Evolutionary conservation across 2,113 vertebrate species (phyloP).

Genomic region (Pedionomus torquatus): DNA sequence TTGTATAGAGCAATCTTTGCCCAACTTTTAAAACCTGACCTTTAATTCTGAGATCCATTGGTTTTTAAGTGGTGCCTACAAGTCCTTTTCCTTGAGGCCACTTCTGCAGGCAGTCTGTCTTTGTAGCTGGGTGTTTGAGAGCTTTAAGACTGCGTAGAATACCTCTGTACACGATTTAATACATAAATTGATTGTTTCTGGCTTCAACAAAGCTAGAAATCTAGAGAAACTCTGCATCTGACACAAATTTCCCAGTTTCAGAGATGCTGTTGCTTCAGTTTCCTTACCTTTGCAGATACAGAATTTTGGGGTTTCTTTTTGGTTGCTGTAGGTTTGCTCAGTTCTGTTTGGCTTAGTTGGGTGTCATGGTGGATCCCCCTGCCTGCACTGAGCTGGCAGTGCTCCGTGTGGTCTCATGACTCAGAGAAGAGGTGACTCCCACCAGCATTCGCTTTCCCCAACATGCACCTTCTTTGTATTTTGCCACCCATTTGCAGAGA

Average conservation of each 20-base stretch:
- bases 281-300: accelerated
- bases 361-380: not conserved
- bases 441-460: not conserved
- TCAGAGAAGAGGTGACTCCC: not conserved
- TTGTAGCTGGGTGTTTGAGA: not conserved
- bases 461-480: not conserved
- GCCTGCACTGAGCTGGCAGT: accelerated
- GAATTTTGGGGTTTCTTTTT: not conserved
- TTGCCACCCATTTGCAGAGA: not conserved
- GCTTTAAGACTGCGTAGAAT: not conserved
- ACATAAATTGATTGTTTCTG: not conserved
- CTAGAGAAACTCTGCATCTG: not conserved
- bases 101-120: not conserved
- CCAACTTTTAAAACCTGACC: not conserved
- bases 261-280: not conserved
- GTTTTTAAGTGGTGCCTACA: not conserved
- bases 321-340: not conserved
- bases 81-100: not conserved
- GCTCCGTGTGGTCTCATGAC: not conserved
- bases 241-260: not conserved
- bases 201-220: not conserved
- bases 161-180: not conserved
- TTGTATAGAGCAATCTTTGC: not conserved
- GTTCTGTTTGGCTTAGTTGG: not conserved
- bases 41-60: not conserved